Percentiles rank a stretch among this genome's conserved stretches.
phyloP scores from a whole-genome alignment of 2,888 invertebrate species.

The Leptopilina myrica region DNA sequence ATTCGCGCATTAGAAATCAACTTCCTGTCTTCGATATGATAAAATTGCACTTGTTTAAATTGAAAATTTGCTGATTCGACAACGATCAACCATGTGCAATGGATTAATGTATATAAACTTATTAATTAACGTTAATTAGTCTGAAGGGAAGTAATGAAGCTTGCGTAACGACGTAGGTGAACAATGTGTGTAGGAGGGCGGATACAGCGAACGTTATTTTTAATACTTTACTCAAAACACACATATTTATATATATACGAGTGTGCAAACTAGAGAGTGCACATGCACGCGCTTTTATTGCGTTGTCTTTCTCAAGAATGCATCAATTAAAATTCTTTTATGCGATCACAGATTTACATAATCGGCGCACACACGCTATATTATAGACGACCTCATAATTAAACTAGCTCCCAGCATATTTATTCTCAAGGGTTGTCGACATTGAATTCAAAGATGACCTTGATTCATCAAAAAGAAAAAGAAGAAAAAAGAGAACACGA shows the following conservation, averaged over 20 bases:
- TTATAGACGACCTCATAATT: constrained; percentile 30
- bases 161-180: constrained; percentile 38
- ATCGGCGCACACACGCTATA: constrained; percentile 25
- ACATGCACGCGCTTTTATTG: constrained; percentile 24
- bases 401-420: constrained; percentile 17
- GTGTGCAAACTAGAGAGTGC: not conserved
- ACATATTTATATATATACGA: not conserved
- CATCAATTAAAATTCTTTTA: constrained; percentile 37
- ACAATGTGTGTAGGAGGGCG: constrained; percentile 39
- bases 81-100: constrained; percentile 9
- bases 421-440: constrained; percentile 36
- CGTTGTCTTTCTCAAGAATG: constrained; percentile 36
- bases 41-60: constrained; percentile 2
- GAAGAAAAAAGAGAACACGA: not conserved
- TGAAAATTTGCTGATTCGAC: constrained; percentile 18
- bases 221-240: not conserved
- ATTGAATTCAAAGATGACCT: constrained; percentile 19
- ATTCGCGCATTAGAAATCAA: not conserved
- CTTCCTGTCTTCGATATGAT: constrained; percentile 34
- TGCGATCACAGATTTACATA: constrained; percentile 37
- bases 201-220: constrained; percentile 36
- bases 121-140: constrained; percentile 38
- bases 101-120: constrained; percentile 27
- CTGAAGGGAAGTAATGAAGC: constrained; percentile 39
- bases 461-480: not conserved